These are phyloP conservation scores for Columba janthina DNA, from an alignment of 2,113 vertebrate genomes.

Conservation along the genomic window DNA sequence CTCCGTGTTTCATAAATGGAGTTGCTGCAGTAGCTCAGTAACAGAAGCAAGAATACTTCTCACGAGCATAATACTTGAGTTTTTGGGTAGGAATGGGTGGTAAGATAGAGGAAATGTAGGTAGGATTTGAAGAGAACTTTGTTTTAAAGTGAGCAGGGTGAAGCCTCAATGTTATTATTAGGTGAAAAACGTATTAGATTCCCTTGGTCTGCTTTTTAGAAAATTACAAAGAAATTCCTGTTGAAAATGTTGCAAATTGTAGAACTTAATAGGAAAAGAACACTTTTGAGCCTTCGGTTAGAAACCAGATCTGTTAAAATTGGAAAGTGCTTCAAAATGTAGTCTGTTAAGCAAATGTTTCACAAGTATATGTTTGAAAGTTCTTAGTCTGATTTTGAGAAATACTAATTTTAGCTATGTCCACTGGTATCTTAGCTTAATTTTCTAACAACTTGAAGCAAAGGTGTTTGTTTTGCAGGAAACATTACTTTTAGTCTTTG, in stretches of 20 bases:
- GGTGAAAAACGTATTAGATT: not conserved
- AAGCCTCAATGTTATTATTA: not conserved
- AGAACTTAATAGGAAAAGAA: not conserved
- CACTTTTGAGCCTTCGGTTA: not conserved
- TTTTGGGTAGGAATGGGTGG: not conserved
- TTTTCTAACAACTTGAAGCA: not conserved
- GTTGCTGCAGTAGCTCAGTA: not conserved
- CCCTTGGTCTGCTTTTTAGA: not conserved
- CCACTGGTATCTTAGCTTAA: not conserved
- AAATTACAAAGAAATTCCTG: accelerated
- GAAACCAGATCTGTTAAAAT: not conserved
- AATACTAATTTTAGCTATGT: not conserved
- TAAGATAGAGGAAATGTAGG: not conserved
- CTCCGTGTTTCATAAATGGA: not conserved
- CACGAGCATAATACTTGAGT: not conserved
- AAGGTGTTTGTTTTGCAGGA: accelerated
- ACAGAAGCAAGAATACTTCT: not conserved
- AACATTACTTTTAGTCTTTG: not conserved
- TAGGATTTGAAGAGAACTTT: not conserved
- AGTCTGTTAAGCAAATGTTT: not conserved
- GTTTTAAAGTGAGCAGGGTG: not conserved
- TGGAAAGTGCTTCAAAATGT: not conserved
- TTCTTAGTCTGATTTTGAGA: not conserved
- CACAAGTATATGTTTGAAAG: not conserved
- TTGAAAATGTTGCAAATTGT: not conserved